Percentiles rank a stretch among this genome's conserved stretches.
Evolutionary conservation across 2,888 invertebrate genomes (phyloP).

Genomic region (Andrena minutula): DNA sequence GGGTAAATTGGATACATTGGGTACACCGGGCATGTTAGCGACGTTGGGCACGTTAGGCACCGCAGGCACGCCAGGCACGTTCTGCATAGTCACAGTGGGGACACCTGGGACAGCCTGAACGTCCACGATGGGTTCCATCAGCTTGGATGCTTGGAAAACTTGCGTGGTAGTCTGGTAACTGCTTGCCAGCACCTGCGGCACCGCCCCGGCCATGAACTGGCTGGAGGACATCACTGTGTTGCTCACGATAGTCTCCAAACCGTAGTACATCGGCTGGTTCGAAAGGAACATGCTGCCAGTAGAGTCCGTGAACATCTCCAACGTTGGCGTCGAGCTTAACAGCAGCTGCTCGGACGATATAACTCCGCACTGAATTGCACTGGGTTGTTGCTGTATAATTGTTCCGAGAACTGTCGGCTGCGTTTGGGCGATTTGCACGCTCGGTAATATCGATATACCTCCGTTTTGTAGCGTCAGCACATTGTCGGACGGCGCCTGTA

Average conservation of each 20-base stretch:
- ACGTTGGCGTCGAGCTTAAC: conserved; percentile 87
- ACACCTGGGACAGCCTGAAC: conserved; percentile 87
- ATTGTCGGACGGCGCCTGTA: conserved; percentile 82
- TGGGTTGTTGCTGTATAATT: conserved; percentile 86
- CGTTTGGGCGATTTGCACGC: conserved; percentile 80
- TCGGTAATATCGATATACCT: conserved; percentile 82
- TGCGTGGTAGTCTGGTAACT: conserved; percentile 94
- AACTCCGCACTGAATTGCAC: conserved; percentile 86
- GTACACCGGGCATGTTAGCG: conserved; percentile 83
- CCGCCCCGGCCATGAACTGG: conserved; percentile 92
- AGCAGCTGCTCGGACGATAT: conserved; percentile 87
- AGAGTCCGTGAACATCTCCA: conserved; percentile 88
- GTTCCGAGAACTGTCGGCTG: conserved; percentile 82
- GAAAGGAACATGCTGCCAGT: conserved; percentile 85
- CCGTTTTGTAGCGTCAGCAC: conserved; percentile 81
- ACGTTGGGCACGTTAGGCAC: conserved; percentile 69
- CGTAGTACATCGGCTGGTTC: conserved; percentile 92
- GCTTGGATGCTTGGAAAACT: conserved; percentile 93
- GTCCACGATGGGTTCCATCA: conserved; percentile 92
- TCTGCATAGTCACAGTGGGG: conserved; percentile 74
- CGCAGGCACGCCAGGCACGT: conserved; percentile 74
- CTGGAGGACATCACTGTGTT: conserved; percentile 96
- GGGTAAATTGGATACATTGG: conserved; percentile 84
- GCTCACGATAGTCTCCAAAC: conserved; percentile 94
- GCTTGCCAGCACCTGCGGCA: conserved; percentile 93